phyloP scores from a whole-genome alignment of 1,140 invertebrate species.

The Tenebrio molitor region DNA sequence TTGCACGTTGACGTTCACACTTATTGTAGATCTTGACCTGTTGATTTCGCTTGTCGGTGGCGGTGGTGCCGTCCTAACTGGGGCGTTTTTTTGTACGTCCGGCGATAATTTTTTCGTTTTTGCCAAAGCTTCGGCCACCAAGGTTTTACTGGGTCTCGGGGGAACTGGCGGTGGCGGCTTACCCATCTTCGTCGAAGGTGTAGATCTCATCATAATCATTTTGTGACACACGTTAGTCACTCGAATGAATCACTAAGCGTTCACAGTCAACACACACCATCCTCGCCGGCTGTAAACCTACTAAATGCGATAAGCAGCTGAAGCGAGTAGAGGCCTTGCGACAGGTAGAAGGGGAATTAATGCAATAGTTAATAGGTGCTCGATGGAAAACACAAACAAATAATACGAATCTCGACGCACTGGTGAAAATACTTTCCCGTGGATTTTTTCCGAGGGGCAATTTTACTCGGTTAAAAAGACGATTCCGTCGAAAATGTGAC shows the following conservation, averaged over 20 bases:
- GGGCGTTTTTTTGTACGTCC: slow-evolving; percentile 50
- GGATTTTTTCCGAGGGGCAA: neutral
- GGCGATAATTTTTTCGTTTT: slow-evolving; percentile 69
- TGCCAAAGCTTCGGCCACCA: slow-evolving; percentile 78
- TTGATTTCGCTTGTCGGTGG: slow-evolving; percentile 42
- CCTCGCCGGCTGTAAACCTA: slow-evolving; percentile 4
- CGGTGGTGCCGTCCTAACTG: slow-evolving; percentile 46
- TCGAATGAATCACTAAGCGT: slow-evolving; percentile 26
- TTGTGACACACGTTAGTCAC: slow-evolving; percentile 23
- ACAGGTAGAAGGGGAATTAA: slow-evolving; percentile 46
- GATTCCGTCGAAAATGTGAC: too few relatives aligned
- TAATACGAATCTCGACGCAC: neutral
- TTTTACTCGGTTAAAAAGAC: neutral
- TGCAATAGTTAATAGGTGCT: slow-evolving; percentile 32
- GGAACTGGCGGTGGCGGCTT: slow-evolving; percentile 79
- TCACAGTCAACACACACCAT: slow-evolving; percentile 5
- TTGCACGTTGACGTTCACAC: slow-evolving; percentile 41
- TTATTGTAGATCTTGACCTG: slow-evolving; percentile 41
- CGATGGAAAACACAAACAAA: slow-evolving; percentile 27
- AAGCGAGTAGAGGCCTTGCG: slow-evolving; percentile 39
- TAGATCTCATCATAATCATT: slow-evolving; percentile 61
- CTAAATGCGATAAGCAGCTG: slow-evolving; percentile 43
- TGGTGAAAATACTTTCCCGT: slow-evolving; percentile 29
- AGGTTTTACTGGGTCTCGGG: slow-evolving; percentile 77
- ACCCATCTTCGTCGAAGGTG: slow-evolving; percentile 48